These are phyloP conservation scores for Xenotilapia leptura DNA, from an alignment of 2,113 vertebrate species.

Conservation along the genomic window DNA sequence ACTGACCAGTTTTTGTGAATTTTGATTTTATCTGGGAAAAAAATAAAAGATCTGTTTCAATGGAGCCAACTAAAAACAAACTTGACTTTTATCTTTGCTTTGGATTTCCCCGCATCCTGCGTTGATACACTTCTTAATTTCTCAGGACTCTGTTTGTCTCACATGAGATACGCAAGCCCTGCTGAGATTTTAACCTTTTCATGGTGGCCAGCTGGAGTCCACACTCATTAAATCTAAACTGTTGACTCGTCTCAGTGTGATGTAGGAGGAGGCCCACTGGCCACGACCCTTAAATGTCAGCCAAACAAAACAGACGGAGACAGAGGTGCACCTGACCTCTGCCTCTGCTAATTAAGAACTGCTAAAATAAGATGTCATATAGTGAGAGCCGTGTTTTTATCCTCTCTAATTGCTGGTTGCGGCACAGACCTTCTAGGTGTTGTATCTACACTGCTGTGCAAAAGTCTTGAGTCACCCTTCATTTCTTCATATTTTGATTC, in stretches of 20 bases:
- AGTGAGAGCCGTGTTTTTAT: constrained; percentile 6
- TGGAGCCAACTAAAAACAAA: neutral
- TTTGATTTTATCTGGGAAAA: neutral
- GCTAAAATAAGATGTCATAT: constrained; percentile 41
- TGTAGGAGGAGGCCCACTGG: constrained; percentile 38
- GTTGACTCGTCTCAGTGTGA: constrained; percentile 53
- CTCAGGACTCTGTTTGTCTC: constrained; percentile 18
- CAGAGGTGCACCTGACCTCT: constrained; percentile 46
- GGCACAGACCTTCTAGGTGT: neutral
- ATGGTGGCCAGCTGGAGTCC: constrained; percentile 58
- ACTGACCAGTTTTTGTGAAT: neutral
- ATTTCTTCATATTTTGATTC: neutral
- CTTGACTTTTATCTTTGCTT: neutral
- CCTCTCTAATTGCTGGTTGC: constrained; percentile 16
- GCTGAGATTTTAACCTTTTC: constrained; percentile 65
- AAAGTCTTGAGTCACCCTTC: neutral
- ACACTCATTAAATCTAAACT: constrained; percentile 65
- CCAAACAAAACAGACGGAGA: constrained; percentile 57
- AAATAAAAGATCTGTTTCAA: neutral
- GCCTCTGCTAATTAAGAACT: constrained; percentile 50
- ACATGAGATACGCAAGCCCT: constrained; percentile 27
- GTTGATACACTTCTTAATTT: neutral
- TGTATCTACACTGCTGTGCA: neutral
- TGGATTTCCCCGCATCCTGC: neutral
- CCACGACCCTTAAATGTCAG: constrained; percentile 64